These are phyloP conservation scores for Tuta absoluta DNA, from an alignment of 2,888 invertebrate species.

Conservation along the genomic window DNA sequence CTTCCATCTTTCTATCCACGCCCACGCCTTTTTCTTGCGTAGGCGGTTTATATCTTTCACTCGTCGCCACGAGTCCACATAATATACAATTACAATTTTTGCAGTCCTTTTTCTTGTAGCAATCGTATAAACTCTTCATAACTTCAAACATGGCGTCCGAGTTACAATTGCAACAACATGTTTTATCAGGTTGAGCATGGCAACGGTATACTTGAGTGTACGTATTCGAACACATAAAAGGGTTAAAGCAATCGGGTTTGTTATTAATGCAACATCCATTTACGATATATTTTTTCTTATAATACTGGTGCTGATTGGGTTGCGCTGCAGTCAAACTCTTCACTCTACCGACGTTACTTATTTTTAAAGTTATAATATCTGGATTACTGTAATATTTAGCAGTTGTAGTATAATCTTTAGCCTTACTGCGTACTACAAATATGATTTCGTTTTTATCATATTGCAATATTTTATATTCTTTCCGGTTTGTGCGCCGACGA, in stretches of 20 bases:
- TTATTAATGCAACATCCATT: not conserved
- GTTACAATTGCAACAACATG: slow-evolving; percentile 61
- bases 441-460: slow-evolving; percentile 15
- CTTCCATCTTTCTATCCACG: not conserved
- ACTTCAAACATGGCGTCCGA: slow-evolving; percentile 72
- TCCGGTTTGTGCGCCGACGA: not conserved
- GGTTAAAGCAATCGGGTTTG: not conserved
- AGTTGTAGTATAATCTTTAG: too few species aligned
- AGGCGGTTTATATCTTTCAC: not conserved
- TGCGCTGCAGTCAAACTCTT: not conserved
- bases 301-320: not conserved
- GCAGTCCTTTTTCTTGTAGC: slow-evolving; percentile 67
- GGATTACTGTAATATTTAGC: slow-evolving; percentile 1
- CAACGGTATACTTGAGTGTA: slow-evolving; percentile 48
- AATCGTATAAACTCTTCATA: slow-evolving; percentile 68
- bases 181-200: slow-evolving; percentile 44
- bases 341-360: not conserved
- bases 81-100: slow-evolving; percentile 63
- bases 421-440: not conserved
- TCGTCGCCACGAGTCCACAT: slow-evolving; percentile 43
- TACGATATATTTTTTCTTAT: not conserved
- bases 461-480: slow-evolving; percentile 3
- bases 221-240: slow-evolving; percentile 9
- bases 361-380: slow-evolving; percentile 13
- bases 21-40: not conserved